Percentiles rank a stretch among this genome's conserved stretches.
Evolutionary conservation across 2,113 vertebrate species (phyloP).

Genomic region (Callopanchax toddi): DNA sequence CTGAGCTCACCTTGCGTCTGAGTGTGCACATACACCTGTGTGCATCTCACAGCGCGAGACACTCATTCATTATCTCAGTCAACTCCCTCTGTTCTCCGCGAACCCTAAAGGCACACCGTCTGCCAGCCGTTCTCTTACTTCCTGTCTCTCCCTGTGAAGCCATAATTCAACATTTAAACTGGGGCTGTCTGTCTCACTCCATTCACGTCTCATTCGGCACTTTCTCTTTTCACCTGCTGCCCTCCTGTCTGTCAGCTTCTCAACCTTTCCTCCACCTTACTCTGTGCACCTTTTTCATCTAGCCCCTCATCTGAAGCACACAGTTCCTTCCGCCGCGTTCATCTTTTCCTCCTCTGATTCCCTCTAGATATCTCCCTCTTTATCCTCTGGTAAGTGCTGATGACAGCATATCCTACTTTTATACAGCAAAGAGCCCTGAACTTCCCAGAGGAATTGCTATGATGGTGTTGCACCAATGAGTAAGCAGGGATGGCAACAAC

Average conservation of each 20-base stretch:
- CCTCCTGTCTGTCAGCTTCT: conserved; percentile 42
- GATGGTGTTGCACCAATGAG: conserved; percentile 59
- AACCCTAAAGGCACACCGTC: conserved; percentile 26
- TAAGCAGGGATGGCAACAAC: conserved; percentile 48
- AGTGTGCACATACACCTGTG: conserved; percentile 13
- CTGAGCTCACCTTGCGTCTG: conserved; percentile 37
- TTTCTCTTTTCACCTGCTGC: conserved; percentile 33
- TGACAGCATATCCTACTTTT: conserved; percentile 61
- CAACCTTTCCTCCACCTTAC: conserved; percentile 13
- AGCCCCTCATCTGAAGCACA: conserved; percentile 29
- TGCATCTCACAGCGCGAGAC: conserved; percentile 15
- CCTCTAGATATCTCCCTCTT: neutral
- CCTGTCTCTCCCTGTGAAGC: conserved; percentile 33
- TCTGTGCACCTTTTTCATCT: conserved; percentile 12
- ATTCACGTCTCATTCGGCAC: conserved; percentile 12
- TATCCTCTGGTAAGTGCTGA: conserved; percentile 55
- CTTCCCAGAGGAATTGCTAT: conserved; percentile 46
- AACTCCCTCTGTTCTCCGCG: conserved; percentile 17
- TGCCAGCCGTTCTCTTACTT: conserved; percentile 25
- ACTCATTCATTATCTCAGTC: conserved; percentile 54
- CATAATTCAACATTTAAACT: conserved; percentile 61
- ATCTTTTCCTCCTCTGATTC: conserved; percentile 5
- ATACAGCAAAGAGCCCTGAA: conserved; percentile 34
- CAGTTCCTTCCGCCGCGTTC: conserved; percentile 5
- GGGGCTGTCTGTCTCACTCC: conserved; percentile 28